These are phyloP conservation scores for Paramormyrops hopkinsi DNA, from an alignment of 2,797 vertebrate genomes.

Conservation along the genomic window DNA sequence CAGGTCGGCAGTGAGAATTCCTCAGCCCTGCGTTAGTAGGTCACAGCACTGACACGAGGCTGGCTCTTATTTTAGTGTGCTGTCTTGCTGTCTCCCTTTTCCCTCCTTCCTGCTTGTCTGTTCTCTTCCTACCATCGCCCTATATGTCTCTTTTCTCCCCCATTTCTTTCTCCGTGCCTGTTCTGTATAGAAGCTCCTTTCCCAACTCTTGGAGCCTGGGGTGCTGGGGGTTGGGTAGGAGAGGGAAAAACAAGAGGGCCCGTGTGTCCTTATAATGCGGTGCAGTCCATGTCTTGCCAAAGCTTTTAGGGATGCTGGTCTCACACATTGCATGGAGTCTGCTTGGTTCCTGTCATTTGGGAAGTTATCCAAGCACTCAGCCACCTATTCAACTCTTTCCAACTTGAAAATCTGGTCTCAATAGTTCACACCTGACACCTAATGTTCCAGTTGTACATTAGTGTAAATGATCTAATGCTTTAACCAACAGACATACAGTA, in stretches of 20 bases:
- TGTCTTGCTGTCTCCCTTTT: slow-evolving; percentile 15
- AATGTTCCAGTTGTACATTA: neutral
- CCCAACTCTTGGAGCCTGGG: slow-evolving; percentile 29
- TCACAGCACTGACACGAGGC: slow-evolving; percentile 42
- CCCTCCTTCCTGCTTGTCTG: neutral
- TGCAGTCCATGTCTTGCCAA: slow-evolving; percentile 31
- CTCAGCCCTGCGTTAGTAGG: slow-evolving; percentile 65
- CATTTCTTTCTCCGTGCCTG: neutral
- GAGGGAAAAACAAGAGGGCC: slow-evolving; percentile 21
- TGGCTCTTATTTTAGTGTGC: slow-evolving; percentile 52
- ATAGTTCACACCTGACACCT: neutral
- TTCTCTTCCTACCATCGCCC: slow-evolving; percentile 24
- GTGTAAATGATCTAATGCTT: neutral
- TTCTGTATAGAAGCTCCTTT: slow-evolving; percentile 28
- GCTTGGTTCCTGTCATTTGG: slow-evolving; percentile 36
- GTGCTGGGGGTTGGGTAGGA: slow-evolving; percentile 52
- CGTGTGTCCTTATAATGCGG: slow-evolving; percentile 34
- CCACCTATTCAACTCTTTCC: slow-evolving; percentile 33
- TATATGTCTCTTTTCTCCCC: slow-evolving; percentile 18
- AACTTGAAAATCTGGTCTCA: slow-evolving; percentile 13
- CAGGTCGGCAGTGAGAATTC: slow-evolving; percentile 66
- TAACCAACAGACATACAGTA: neutral
- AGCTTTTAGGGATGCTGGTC: slow-evolving; percentile 33
- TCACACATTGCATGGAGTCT: slow-evolving; percentile 1
- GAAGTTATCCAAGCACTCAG: slow-evolving; percentile 39